Conservation (phyloP, 2,888 invertebrate genomes). For the Psococerastis gibbosa region DNA sequence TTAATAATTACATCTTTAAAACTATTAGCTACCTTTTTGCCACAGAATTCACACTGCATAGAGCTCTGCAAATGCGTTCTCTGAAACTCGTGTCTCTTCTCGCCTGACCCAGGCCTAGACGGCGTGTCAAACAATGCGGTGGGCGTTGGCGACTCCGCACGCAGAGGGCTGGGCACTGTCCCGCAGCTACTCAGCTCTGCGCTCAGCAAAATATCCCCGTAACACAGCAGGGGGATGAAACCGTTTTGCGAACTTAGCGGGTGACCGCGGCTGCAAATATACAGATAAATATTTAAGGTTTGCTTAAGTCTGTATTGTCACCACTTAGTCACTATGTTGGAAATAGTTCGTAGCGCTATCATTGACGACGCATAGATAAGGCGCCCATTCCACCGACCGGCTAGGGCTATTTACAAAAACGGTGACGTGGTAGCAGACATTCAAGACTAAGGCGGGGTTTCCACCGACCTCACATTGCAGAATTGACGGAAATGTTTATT, state of each 20-base stretch:
- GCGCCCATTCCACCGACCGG: no score
- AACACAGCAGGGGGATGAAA: constrained; percentile 78
- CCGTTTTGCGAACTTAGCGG: constrained; percentile 48
- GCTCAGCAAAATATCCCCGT: constrained; percentile 73
- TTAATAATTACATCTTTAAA: no score
- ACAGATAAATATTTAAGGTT: no score
- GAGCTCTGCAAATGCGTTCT: constrained; percentile 76
- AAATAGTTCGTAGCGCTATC: no score
- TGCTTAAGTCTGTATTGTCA: no score
- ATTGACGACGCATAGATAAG: no score
- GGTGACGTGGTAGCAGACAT: no score
- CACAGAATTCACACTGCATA: constrained; percentile 84
- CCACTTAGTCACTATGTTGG: no score
- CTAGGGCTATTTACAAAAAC: no score
- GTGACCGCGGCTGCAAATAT: constrained; percentile 41
- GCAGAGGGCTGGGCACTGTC: constrained; percentile 20
- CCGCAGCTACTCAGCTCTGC: constrained; percentile 30
- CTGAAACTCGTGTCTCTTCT: constrained; percentile 51
- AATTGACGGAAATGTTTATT: no score
- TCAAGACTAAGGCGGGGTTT: no score
- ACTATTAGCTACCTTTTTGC: constrained; percentile 78
- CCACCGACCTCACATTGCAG: no score
- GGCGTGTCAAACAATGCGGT: constrained; percentile 13
- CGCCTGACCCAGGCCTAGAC: constrained; percentile 17
- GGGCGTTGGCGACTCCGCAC: constrained; percentile 4